These are phyloP conservation scores for Phocides pigmalion DNA, from an alignment of 1,140 invertebrate genomes.

Conservation along the genomic window DNA sequence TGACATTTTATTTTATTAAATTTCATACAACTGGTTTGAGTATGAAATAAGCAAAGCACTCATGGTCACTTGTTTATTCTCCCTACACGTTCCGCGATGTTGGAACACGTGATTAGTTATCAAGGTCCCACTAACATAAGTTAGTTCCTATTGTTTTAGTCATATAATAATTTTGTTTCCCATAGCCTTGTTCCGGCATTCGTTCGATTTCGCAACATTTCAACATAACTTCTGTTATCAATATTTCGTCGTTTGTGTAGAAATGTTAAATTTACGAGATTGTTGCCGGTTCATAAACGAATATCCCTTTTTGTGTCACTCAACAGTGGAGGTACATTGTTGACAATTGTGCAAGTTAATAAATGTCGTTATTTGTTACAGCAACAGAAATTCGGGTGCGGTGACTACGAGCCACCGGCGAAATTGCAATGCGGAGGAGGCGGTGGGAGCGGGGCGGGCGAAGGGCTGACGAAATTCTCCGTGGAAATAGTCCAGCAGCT, in stretches of 20 bases:
- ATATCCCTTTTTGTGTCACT: not conserved
- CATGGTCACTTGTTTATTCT: slow-evolving; percentile 36
- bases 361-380: slow-evolving; percentile 81
- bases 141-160: slow-evolving; percentile 38
- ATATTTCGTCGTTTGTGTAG: not conserved
- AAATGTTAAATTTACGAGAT: too few relatives aligned
- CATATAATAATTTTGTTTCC: slow-evolving; percentile 24
- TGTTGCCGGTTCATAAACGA: too few relatives aligned
- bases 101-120: slow-evolving; percentile 45
- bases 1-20: not conserved
- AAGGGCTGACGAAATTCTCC: slow-evolving; percentile 91
- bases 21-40: not conserved
- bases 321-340: too few relatives aligned
- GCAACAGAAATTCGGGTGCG: slow-evolving; percentile 93
- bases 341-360: too few relatives aligned
- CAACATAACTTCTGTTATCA: not conserved
- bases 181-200: slow-evolving; percentile 20
- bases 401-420: slow-evolving; percentile 91
- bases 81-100: slow-evolving; percentile 40
- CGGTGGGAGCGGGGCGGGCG: slow-evolving; percentile 76
- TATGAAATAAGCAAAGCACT: slow-evolving; percentile 9
- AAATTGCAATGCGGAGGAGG: slow-evolving; percentile 89
- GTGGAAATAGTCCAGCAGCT: slow-evolving; percentile 96
- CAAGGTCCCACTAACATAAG: slow-evolving; percentile 33
- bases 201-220: slow-evolving; percentile 1